Evolutionary conservation across 2,888 invertebrate genomes (phyloP), one percentile per base, ranked within the genome.

Genomic region (Drosophila atroscutellata): DNA sequence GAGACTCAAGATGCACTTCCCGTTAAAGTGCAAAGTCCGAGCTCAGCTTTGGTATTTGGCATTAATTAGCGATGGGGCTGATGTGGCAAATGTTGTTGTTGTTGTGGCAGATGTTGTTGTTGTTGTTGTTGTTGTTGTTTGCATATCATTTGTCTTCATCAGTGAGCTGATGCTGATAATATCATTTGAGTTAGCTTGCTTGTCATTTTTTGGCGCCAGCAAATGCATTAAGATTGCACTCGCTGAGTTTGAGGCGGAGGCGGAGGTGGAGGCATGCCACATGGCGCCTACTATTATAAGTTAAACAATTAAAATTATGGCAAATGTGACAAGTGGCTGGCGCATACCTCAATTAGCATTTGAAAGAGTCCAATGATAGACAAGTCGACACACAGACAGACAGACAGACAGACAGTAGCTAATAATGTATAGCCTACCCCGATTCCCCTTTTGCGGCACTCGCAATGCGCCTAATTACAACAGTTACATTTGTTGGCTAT

Each of bases 271-370:
- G 50, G 28, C 57, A 8, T 66, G 50, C 24, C 63, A 59, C 69
- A 72, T 83, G 85, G 89, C 85, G 85, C 89, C 85, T 86, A 81
- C 89, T 83, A 81, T 81, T 77, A 74, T 72, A 69, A 86, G 81
- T 86, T 86, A 80, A 83, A 77, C 89, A 86, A 86, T 86, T 83
- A 77, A 77, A 88, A 88, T 86, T 83, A 83, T 83, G 79, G 82
- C 81, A 78, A 83, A 84, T 80, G 87, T 84, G 85, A 85, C 83
- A 84, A 84, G 87, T 84, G 87, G 83, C 74, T 59, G 84, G 78
- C 88, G 89, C 89, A 86, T 86, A 88, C 89, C 89, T 88, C 85
- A 86, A 86, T 88, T 86, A 88, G 80, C 86, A 72, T 77, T 69
- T 75, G 60, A 75, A 70, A 79, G 80, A 73, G 51, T 18, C 67